phyloP scores from a whole-genome alignment of 2,888 invertebrate species.

The Lucinisca nassula region DNA sequence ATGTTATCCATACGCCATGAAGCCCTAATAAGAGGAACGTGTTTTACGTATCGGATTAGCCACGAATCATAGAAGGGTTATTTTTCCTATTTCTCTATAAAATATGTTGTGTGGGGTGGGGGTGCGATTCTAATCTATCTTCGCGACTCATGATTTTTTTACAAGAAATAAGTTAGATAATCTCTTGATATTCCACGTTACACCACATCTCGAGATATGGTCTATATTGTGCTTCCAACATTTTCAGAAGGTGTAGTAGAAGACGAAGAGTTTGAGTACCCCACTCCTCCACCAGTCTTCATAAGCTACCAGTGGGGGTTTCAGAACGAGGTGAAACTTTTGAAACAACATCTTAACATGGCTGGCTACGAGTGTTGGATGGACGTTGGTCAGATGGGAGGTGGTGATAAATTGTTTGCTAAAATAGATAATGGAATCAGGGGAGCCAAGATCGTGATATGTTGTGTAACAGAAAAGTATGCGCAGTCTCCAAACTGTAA shows the following conservation, averaged over 20 bases:
- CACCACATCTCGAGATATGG: too few relatives aligned
- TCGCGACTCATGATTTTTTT: too few relatives aligned
- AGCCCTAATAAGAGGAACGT: too few relatives aligned
- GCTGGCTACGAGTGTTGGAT: constrained; percentile 87
- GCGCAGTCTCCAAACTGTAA: constrained; percentile 87
- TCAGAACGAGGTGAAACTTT: constrained; percentile 84
- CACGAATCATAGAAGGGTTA: too few relatives aligned
- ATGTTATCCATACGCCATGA: too few relatives aligned
- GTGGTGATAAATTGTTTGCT: constrained; percentile 86
- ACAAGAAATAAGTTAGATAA: too few relatives aligned
- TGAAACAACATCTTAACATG: constrained; percentile 84
- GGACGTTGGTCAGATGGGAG: constrained; percentile 88
- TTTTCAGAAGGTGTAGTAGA: constrained; percentile 72
- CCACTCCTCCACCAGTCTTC: constrained; percentile 73
- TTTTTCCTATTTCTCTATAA: too few relatives aligned
- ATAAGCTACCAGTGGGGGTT: constrained; percentile 85
- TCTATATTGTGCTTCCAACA: too few relatives aligned
- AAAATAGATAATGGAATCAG: constrained; percentile 86
- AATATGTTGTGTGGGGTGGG: too few relatives aligned
- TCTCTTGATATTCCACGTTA: too few relatives aligned
- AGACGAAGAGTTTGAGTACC: constrained; percentile 74
- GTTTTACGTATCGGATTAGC: too few relatives aligned
- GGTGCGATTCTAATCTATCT: too few relatives aligned
- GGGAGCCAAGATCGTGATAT: constrained; percentile 79
- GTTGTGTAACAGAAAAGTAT: constrained; percentile 81